A percentile compares a stretch with the other conserved stretches of the same genome.
These are phyloP conservation scores for Urosaurus nigricauda DNA, from an alignment of 2,797 vertebrate genomes.

Conservation along the genomic window DNA sequence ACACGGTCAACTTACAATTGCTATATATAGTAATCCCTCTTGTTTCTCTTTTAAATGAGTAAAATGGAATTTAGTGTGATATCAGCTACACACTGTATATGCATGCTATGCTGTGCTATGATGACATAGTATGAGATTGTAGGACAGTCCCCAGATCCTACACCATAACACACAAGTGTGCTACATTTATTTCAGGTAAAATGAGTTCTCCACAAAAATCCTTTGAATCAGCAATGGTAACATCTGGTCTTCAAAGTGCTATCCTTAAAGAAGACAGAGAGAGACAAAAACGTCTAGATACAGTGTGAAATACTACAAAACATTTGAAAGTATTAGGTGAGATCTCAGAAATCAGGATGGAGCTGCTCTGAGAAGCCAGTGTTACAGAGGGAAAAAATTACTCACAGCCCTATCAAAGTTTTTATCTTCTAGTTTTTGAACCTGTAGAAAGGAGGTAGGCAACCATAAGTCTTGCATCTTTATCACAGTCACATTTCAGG, in stretches of 20 bases:
- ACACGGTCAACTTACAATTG: no score
- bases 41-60: background rate
- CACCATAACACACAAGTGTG: background rate
- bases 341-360: background rate
- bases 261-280: background rate
- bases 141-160: background rate
- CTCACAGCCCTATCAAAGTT: background rate
- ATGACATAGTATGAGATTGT: background rate
- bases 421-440: background rate
- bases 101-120: background rate
- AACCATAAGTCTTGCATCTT: background rate
- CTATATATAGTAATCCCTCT: background rate
- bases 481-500: background rate
- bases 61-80: background rate
- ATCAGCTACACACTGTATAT: background rate
- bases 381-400: background rate
- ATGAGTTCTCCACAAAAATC: background rate
- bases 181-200: background rate
- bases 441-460: background rate
- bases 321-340: background rate
- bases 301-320: background rate
- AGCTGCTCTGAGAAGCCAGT: background rate
- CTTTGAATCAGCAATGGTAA: background rate
- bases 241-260: background rate
- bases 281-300: background rate